Conservation (phyloP, 2,888 invertebrate genomes). For the Ramazzottius varieornatus region DNA sequence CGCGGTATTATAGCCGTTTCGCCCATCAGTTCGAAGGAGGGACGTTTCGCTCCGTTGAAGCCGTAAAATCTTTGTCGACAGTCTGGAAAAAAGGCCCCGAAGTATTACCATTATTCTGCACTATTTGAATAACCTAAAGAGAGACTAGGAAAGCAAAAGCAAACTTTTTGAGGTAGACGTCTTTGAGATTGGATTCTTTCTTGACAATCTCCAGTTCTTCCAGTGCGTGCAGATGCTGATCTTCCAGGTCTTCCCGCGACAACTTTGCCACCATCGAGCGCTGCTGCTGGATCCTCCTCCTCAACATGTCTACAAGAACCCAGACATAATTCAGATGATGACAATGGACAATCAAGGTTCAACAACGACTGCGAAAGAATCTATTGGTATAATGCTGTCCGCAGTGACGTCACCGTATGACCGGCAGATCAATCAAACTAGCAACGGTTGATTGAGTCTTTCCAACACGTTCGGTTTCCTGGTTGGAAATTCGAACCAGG, state of each 20-base stretch:
- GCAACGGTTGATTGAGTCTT: neutral
- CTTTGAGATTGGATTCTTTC: neutral
- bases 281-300: constrained; percentile 3
- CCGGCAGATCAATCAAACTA: neutral
- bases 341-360: neutral
- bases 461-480: no score
- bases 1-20: neutral
- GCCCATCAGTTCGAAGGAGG: neutral
- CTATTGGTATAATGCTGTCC: neutral
- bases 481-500: no score
- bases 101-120: no score
- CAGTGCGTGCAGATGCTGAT: neutral
- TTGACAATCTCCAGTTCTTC: neutral
- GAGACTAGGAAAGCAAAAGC: neutral
- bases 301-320: neutral
- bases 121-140: no score
- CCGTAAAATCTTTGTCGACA: neutral
- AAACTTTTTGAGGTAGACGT: neutral
- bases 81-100: no score
- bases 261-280: neutral
- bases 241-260: neutral
- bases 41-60: neutral
- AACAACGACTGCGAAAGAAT: neutral
- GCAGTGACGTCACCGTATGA: neutral
- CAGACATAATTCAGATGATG: no score